These are phyloP conservation scores for Pachycephala philippinensis DNA, from an alignment of 2,113 vertebrate species.

Conservation along the genomic window DNA sequence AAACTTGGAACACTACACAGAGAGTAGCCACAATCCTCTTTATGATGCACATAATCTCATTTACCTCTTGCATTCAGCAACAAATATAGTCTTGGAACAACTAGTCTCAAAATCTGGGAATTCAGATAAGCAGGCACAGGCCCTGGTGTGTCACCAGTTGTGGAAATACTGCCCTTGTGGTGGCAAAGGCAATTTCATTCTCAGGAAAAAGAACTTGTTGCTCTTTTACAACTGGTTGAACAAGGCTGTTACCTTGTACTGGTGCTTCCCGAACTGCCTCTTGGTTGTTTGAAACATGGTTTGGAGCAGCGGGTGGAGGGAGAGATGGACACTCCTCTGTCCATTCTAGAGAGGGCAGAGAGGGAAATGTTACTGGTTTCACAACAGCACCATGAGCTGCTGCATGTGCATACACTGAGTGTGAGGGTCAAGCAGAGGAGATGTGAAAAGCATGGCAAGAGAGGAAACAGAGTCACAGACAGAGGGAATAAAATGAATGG, in stretches of 20 bases:
- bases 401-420: background rate
- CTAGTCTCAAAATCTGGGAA: background rate
- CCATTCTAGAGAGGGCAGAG: slow-evolving; percentile 86
- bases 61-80: background rate
- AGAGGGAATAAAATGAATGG: background rate
- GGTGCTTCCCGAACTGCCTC: slow-evolving; percentile 88
- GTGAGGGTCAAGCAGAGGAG: background rate
- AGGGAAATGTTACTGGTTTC: slow-evolving; percentile 3
- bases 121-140: background rate
- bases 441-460: background rate
- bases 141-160: background rate
- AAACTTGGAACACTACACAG: background rate
- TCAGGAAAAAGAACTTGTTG: background rate
- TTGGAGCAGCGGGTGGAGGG: slow-evolving; percentile 81
- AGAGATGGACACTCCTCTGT: slow-evolving; percentile 87
- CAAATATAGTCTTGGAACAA: background rate
- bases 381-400: background rate
- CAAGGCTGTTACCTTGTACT: slow-evolving; percentile 74
- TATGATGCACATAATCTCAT: background rate
- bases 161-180: background rate
- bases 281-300: slow-evolving; percentile 84
- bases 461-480: background rate
- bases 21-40: background rate
- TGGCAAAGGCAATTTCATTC: background rate
- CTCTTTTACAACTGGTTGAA: background rate